Evolutionary conservation across 2,113 vertebrate species (phyloP), one percentile per base, ranked within the genome.

Genomic region (Platycercus adscitus): DNA sequence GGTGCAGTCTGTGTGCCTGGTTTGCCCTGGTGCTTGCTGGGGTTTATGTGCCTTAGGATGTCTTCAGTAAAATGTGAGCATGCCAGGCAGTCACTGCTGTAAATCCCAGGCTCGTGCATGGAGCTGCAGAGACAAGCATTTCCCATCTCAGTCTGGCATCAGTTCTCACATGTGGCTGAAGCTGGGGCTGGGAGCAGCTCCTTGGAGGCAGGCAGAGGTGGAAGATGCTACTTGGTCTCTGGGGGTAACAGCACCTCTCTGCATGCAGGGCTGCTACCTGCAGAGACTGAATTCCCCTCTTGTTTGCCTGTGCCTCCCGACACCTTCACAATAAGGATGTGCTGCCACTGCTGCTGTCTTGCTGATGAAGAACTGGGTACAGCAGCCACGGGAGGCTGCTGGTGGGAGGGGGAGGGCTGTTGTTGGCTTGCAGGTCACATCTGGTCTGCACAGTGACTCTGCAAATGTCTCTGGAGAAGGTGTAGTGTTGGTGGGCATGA

Each of bases 291-390:
- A 17, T 77, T 17, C 17, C 12, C 12, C 28, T 93, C 43, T 35
- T 2, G 2, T 56, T 53, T 69, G 44, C 24, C 0, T 0, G 0
- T 78, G 72, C 49, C 77, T 86, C 37, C 17, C 31, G 26, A 6
- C 12, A 23, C 39, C 33, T 21, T 75, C 23, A 10, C 18, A 37
- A 7, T 11, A 33, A 10, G 47, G 12, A 0, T 39, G 21, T 79
- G 26, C 64, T 82, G 13, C n/a, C 9, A 39, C 16, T 7, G 1
- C 29, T 46, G 33, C 31, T 0, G 6, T 64, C 47, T 39, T 50
- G 21, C 17, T 77, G 35, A 35, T 56, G 16, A 46, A 68, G 43
- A 88, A 86, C 53, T 0, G 1, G 5, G 11, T 44, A 39, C 23
- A 81, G 19, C 53, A 63, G 7, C 33, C 33, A 28, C 1, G 10